A percentile compares a stretch with the other conserved stretches of the same genome.
These are phyloP conservation scores for Cladopsammia gracilis DNA, from an alignment of 64 coral and sea anemone species.

Conservation along the genomic window DNA sequence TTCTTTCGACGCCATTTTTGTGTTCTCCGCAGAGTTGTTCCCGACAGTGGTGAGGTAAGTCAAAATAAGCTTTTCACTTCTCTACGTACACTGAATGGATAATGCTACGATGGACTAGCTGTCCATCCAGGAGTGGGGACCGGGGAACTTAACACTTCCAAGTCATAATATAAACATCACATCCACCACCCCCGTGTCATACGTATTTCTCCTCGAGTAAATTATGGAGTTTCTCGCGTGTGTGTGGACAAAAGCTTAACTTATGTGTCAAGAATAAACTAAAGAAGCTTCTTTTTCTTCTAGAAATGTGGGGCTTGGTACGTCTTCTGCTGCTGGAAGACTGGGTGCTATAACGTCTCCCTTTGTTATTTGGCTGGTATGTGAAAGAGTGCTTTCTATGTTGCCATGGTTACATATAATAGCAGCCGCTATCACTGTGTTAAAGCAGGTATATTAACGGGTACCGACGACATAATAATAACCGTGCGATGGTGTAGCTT, in stretches of 20 bases:
- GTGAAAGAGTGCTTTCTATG: background rate
- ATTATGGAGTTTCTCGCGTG: no score
- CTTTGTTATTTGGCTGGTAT: conserved; percentile 73
- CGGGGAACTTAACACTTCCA: background rate
- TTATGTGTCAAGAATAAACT: background rate
- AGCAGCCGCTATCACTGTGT: background rate
- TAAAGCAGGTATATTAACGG: background rate
- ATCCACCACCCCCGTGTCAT: no score
- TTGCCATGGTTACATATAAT: background rate
- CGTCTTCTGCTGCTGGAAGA: conserved; percentile 62
- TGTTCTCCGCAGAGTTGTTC: conserved; percentile 89
- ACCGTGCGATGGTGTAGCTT: no score
- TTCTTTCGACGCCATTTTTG: conserved; percentile 94
- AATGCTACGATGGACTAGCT: no score
- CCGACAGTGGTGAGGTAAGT: conserved; percentile 88
- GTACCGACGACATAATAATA: no score
- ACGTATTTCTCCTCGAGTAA: no score
- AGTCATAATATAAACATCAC: no score
- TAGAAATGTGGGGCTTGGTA: conserved; percentile 74
- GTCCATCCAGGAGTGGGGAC: background rate
- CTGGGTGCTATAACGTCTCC: conserved; percentile 69
- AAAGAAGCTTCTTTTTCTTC: background rate
- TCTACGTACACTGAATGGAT: no score
- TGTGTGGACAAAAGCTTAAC: no score
- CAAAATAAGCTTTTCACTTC: background rate